Evolutionary conservation across 2,113 vertebrate species (phyloP).

Genomic region (Epinephelus lanceolatus): DNA sequence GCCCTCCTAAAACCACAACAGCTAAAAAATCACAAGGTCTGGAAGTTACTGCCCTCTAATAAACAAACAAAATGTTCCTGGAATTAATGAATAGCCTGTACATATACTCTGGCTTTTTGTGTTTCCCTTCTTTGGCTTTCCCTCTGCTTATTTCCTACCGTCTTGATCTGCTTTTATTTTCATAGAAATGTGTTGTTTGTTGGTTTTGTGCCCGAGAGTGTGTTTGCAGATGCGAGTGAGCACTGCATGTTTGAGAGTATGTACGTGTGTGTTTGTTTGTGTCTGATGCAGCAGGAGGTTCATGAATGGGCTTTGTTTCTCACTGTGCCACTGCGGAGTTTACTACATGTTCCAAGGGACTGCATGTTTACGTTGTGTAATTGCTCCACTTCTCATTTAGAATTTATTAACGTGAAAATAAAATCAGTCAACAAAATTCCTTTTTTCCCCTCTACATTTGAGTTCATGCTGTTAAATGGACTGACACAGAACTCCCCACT

Average conservation of each 20-base stretch:
- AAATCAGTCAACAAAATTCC: conserved; percentile 18
- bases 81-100: conserved; percentile 15
- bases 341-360: not conserved
- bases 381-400: conserved; percentile 26
- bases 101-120: conserved; percentile 8
- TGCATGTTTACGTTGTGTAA: conserved; percentile 26
- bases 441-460: not conserved
- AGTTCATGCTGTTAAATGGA: conserved; percentile 37
- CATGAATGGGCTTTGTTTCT: conserved; percentile 17
- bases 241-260: not conserved
- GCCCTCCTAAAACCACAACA: not conserved
- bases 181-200: conserved; percentile 33
- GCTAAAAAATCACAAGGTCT: not conserved
- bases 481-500: conserved; percentile 21
- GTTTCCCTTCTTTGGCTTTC: conserved; percentile 12
- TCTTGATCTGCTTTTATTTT: conserved; percentile 31
- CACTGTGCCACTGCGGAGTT: not conserved
- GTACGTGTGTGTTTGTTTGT: not conserved
- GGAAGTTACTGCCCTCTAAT: not conserved
- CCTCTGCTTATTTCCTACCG: conserved; percentile 34
- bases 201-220: not conserved
- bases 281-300: conserved; percentile 2
- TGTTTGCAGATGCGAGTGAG: not conserved
- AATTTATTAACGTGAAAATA: conserved; percentile 32
- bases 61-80: conserved; percentile 13